Evolutionary conservation across 2,888 invertebrate genomes (phyloP), one percentile per base, ranked within the genome.

Genomic region (Deilephila porcellus): DNA sequence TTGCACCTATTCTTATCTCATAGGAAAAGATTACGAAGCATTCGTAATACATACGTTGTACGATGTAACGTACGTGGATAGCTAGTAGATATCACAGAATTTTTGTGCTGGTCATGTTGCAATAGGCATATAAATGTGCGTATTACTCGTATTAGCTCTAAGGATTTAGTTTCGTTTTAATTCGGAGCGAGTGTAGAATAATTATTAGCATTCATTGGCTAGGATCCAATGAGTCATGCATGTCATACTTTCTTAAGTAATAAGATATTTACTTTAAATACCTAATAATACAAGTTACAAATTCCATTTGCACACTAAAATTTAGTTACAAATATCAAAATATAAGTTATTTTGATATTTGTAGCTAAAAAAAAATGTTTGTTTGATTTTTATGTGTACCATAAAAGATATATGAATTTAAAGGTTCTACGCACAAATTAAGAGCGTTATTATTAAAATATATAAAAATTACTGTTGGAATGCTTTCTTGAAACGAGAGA

Each of bases 101-200:
- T 20, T 45, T 52, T 67, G 52, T 52, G 17, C 52, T 52, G 25
- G 52, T 14, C 25, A 25, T 25, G 7, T 25, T 7, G 20, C 37
- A 34, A 45, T 67, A 20, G 29, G 67, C 45, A 67, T 67, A 25
- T 45, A 52, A 67, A 67, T 67, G 45, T 67, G 25, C 6, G 17
- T 29, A 67, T 52, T 67, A 67, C 67, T 67, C n/a, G 17, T 52
- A 52, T 52, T 67, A 25, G 25, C 25, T 67, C 17, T 17, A 67
- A 52, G 45, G 25, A 67, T 67, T 67, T 67, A 67, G 17, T 45
- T 67, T 67, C 25, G 25, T 25, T 67, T 63, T 67, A 67, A 67
- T 52, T 67, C 25, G 17, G 67, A 14, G 25, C 52, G 25, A 17
- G 25, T 52, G 6, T 52, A 67, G 52, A 67, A 67, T 67, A 25